Evolutionary conservation across 2,888 invertebrate genomes (phyloP).

Genomic region (Drosophila paracracens): DNA sequence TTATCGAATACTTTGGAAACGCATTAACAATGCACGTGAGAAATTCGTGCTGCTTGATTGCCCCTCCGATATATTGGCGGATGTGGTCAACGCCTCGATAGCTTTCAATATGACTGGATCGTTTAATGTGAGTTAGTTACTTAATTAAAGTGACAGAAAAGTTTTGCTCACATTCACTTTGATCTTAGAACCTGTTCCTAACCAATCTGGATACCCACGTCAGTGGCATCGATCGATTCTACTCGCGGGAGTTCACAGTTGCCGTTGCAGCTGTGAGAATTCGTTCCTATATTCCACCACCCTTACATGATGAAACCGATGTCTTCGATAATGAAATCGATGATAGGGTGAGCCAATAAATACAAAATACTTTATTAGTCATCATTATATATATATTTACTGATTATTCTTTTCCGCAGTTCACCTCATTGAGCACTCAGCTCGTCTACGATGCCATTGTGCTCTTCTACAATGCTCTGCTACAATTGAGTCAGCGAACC

Average conservation of each 20-base stretch:
- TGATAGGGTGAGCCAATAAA: conserved; percentile 42
- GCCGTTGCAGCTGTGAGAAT: conserved; percentile 66
- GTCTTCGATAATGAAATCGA: conserved; percentile 62
- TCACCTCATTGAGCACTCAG: conserved; percentile 61
- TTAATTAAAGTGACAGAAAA: fast-evolving
- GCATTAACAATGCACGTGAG: conserved; percentile 89
- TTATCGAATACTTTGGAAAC: conserved; percentile 83
- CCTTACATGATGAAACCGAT: conserved; percentile 74
- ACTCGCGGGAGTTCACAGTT: conserved; percentile 69
- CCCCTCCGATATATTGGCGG: conserved; percentile 87
- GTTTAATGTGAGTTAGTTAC: conserved; percentile 76
- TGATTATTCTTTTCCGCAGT: conserved; percentile 28
- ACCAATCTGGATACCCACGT: conserved; percentile 85
- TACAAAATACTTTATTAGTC: neutral
- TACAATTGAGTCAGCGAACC: conserved; percentile 46
- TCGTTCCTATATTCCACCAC: conserved; percentile 72
- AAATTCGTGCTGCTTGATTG: conserved; percentile 92
- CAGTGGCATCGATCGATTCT: conserved; percentile 70
- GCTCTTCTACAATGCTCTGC: conserved; percentile 94
- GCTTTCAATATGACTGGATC: conserved; percentile 83
- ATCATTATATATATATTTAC: too few relatives aligned
- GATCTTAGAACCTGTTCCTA: conserved; percentile 83
- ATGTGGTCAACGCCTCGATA: conserved; percentile 86
- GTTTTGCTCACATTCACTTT: neutral
- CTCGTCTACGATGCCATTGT: conserved; percentile 97